phyloP scores from a whole-genome alignment of 2,797 vertebrate species.

The Acanthis flammea region DNA sequence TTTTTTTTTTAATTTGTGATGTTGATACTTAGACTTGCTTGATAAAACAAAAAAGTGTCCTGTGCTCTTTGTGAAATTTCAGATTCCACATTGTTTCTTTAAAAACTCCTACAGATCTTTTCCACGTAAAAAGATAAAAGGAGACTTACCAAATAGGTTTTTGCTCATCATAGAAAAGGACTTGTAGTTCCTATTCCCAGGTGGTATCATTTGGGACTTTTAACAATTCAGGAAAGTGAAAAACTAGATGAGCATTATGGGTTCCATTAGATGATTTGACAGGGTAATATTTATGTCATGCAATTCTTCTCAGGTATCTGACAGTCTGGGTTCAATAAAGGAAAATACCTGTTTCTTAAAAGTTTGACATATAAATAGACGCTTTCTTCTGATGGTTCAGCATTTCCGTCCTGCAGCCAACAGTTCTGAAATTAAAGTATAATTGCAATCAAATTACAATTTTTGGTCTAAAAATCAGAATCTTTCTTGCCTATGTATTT shows the following conservation, averaged over 20 bases:
- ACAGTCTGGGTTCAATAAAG: background rate
- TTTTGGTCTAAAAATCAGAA: background rate
- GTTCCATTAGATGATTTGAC: slow-evolving; percentile 15
- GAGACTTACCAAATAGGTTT: background rate
- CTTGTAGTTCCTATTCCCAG: background rate
- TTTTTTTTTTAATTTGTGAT: background rate
- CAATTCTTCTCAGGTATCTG: background rate
- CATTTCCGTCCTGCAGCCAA: background rate
- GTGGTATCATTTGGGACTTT: background rate
- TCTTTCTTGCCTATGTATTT: background rate
- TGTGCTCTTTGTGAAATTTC: background rate
- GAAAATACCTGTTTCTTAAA: background rate
- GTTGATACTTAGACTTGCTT: background rate
- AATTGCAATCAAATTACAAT: background rate
- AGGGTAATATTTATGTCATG: slow-evolving; percentile 12
- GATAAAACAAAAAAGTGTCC: background rate
- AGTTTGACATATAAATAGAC: background rate
- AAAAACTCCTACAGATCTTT: background rate
- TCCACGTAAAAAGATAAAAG: background rate
- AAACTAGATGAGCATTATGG: background rate
- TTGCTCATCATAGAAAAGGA: background rate
- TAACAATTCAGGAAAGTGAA: background rate
- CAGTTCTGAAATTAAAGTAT: background rate
- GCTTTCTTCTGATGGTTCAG: background rate
- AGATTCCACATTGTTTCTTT: background rate